These are phyloP conservation scores for Forbesichthys papilliferus DNA, from an alignment of 2,113 vertebrate species.

Conservation along the genomic window DNA sequence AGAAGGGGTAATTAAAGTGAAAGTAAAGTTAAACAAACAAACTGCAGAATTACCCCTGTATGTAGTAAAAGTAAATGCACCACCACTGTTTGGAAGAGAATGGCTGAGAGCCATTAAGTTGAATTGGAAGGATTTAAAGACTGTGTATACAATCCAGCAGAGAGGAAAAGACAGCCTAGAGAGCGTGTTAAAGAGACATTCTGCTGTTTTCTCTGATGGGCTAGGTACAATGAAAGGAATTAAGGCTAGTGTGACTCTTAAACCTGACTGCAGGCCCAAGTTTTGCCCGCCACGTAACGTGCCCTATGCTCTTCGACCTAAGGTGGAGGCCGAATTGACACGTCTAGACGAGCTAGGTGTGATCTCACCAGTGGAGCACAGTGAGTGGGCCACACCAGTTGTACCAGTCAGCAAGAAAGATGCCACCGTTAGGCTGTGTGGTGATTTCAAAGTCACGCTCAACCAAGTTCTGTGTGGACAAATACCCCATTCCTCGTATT, in stretches of 20 bases:
- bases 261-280: neutral
- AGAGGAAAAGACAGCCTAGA: neutral
- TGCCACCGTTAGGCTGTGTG: neutral
- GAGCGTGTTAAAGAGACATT: neutral
- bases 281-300: neutral
- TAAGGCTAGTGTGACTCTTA: neutral
- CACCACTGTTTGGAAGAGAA: neutral
- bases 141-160: neutral
- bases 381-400: neutral
- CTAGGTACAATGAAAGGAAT: conserved; percentile 5
- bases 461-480: neutral
- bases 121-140: conserved; percentile 1
- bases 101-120: neutral
- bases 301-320: neutral
- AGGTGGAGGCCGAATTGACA: neutral
- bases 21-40: neutral
- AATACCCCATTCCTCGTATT: conserved; percentile 1
- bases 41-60: neutral
- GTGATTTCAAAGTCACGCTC: neutral
- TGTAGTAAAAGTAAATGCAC: conserved; percentile 5
- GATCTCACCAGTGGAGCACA: neutral
- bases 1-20: neutral
- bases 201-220: neutral
- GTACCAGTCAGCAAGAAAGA: neutral
- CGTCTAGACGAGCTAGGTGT: neutral